A percentile compares a stretch with the other conserved stretches of the same genome.
Evolutionary conservation across 2,888 invertebrate species (phyloP).

Genomic region (Cheilosia variabilis): DNA sequence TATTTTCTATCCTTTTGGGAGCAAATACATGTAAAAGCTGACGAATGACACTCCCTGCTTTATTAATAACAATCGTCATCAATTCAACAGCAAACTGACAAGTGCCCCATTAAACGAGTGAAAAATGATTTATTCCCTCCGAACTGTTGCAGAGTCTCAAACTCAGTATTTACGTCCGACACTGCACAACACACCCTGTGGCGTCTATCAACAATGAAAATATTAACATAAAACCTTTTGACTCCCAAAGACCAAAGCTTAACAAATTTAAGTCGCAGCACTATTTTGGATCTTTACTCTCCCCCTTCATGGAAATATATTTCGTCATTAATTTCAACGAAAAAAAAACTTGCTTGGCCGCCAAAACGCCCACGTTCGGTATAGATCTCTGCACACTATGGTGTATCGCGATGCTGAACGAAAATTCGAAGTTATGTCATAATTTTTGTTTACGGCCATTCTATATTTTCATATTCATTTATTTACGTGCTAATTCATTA

Average conservation of each 20-base stretch:
- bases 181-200: neutral
- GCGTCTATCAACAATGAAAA: neutral
- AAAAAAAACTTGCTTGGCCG: slow-evolving; percentile 45
- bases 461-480: slow-evolving; percentile 47
- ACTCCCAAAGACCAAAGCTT: slow-evolving; percentile 17
- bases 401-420: neutral
- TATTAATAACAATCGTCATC: neutral
- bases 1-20: neutral
- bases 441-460: slow-evolving; percentile 66
- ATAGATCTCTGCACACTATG: slow-evolving; percentile 2
- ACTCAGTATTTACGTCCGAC: neutral
- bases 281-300: slow-evolving; percentile 19
- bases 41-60: neutral
- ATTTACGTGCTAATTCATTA: slow-evolving; percentile 50
- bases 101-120: neutral
- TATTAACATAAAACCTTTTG: slow-evolving; percentile 16
- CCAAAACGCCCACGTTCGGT: slow-evolving; percentile 59
- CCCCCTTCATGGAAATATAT: slow-evolving; percentile 43
- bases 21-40: neutral
- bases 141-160: neutral
- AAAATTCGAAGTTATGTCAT: slow-evolving; percentile 60
- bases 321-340: slow-evolving; percentile 58
- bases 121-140: neutral
- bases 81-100: neutral
- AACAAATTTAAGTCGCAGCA: slow-evolving; percentile 15